Conservation (phyloP, 2,888 invertebrate species). For the Ochlodes sylvanus region DNA sequence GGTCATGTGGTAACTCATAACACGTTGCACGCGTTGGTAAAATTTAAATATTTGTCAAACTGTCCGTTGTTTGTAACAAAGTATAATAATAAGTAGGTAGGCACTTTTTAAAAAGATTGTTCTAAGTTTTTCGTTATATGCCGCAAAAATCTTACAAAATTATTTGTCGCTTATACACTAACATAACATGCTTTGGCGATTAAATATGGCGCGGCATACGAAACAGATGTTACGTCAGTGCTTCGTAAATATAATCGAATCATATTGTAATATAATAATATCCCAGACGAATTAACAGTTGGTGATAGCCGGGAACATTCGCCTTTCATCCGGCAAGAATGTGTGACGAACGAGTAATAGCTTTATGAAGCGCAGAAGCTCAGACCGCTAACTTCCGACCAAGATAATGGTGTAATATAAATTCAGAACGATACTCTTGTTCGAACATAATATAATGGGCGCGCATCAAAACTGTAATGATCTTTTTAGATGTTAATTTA, state of each 20-base stretch:
- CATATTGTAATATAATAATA: slow-evolving; percentile 3
- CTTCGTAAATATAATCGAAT: slow-evolving; percentile 52
- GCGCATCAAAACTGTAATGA: slow-evolving; percentile 56
- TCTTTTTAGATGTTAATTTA: slow-evolving; percentile 57
- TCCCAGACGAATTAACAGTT: slow-evolving; percentile 13
- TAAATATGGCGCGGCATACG: too few relatives aligned
- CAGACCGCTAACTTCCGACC: slow-evolving; percentile 54
- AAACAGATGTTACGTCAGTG: slow-evolving; percentile 53
- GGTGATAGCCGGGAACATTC: slow-evolving; percentile 30
- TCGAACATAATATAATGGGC: slow-evolving; percentile 55
- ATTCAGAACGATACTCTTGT: slow-evolving; percentile 67
- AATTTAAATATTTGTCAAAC: too few relatives aligned
- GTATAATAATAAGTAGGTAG: too few relatives aligned
- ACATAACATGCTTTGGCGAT: too few relatives aligned
- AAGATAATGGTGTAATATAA: slow-evolving; percentile 71
- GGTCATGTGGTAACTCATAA: too few relatives aligned
- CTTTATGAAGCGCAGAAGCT: slow-evolving; percentile 64
- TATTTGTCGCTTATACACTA: too few relatives aligned
- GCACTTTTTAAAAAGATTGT: too few relatives aligned
- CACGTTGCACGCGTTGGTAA: too few relatives aligned
- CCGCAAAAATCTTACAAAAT: too few relatives aligned
- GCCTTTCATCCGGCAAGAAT: slow-evolving; percentile 60
- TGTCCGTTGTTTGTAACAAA: too few relatives aligned
- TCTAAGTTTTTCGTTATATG: too few relatives aligned
- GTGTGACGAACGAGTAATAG: slow-evolving; percentile 58